Conservation (phyloP, 2,113 vertebrate species). For the Eleginops maclovinus region DNA sequence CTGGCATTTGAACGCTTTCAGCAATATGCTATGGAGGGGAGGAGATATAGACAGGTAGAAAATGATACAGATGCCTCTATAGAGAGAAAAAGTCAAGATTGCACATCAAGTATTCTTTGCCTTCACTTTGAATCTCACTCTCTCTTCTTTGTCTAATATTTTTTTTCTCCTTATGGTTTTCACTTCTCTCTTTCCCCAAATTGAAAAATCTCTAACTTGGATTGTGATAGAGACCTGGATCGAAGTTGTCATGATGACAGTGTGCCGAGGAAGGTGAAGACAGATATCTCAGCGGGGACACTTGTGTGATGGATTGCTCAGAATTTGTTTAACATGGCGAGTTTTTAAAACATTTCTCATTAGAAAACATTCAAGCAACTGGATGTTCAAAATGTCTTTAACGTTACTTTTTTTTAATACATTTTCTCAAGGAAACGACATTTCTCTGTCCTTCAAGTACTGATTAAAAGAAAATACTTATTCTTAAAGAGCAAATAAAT, state of each 20-base stretch:
- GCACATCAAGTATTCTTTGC: slow-evolving; percentile 19
- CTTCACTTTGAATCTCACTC: slow-evolving; percentile 2
- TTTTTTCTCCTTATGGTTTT: neutral
- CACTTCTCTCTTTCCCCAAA: slow-evolving; percentile 15
- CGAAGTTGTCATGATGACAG: neutral
- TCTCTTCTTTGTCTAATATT: neutral
- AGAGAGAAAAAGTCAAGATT: slow-evolving; percentile 33
- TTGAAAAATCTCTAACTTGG: neutral
- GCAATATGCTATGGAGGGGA: slow-evolving; percentile 28
- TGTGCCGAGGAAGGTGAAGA: neutral
- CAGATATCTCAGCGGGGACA: neutral
- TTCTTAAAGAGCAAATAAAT: neutral
- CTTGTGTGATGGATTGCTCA: neutral
- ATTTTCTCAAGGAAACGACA: slow-evolving; percentile 2
- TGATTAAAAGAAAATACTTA: slow-evolving; percentile 32
- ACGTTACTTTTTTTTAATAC: neutral
- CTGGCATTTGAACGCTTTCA: slow-evolving; percentile 64
- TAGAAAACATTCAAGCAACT: neutral
- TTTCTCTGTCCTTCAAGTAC: slow-evolving; percentile 21
- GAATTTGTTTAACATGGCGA: neutral
- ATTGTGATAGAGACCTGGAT: slow-evolving; percentile 13
- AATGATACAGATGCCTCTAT: slow-evolving; percentile 49
- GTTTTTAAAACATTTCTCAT: slow-evolving; percentile 3
- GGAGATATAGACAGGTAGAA: slow-evolving; percentile 49
- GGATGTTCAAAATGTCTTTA: slow-evolving; percentile 6